These are phyloP conservation scores for Geopemphigus sp. DNA, from an alignment of 1,140 invertebrate genomes.

Conservation along the genomic window DNA sequence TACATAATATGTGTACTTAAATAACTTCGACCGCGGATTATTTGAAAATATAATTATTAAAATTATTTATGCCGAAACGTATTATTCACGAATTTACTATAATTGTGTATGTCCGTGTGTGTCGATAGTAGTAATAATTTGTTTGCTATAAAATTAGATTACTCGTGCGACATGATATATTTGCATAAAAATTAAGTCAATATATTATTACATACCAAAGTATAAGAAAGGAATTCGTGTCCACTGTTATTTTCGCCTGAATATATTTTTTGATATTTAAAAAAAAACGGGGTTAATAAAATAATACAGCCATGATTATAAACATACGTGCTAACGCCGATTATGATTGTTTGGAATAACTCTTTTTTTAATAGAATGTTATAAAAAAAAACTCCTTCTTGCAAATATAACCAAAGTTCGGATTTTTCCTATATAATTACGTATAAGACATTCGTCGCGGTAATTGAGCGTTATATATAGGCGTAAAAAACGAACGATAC, in stretches of 20 bases:
- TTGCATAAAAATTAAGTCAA: conserved; percentile 28
- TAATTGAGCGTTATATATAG: no score
- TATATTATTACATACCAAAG: conserved; percentile 6
- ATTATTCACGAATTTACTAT: not conserved
- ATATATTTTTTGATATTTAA: conserved; percentile 15
- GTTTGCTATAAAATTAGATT: conserved; percentile 38
- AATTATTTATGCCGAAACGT: not conserved
- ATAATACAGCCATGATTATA: not conserved
- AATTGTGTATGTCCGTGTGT: not conserved
- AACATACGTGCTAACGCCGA: no score
- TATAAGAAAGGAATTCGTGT: conserved; percentile 6
- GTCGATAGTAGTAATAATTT: conserved; percentile 32
- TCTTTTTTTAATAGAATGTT: no score
- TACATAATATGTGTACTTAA: no score
- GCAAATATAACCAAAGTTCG: no score
- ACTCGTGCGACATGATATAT: not conserved
- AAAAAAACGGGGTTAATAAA: conserved; percentile 18
- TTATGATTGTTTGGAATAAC: no score
- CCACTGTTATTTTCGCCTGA: conserved; percentile 5
- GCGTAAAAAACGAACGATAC: no score
- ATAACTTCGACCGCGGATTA: no score
- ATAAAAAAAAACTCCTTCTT: no score
- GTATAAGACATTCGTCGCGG: no score
- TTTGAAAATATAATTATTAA: conserved; percentile 8
- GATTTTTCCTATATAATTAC: no score